Conservation (phyloP, 2,888 invertebrate species). For the Erebia palarica region DNA sequence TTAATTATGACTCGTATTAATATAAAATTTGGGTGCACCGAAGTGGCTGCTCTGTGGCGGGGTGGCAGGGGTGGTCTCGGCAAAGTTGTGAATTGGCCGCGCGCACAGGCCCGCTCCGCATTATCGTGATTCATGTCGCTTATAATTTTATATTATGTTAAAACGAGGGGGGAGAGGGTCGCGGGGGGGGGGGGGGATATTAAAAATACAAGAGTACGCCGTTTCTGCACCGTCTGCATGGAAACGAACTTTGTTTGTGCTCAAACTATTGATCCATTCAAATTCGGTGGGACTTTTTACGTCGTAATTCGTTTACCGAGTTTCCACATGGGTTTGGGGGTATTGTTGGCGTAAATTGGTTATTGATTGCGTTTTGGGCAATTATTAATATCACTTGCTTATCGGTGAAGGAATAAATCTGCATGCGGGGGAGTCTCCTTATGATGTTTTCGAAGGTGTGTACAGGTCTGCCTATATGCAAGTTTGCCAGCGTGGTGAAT, state of each 20-base stretch:
- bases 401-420: too few relatives aligned
- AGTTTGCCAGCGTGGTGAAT: too few relatives aligned
- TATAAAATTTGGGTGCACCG: constrained; percentile 15
- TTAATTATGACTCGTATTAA: too few relatives aligned
- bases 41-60: constrained; percentile 37
- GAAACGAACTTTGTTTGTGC: constrained; percentile 74
- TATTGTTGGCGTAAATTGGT: constrained; percentile 29
- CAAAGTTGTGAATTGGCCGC: constrained; percentile 79
- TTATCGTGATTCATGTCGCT: constrained; percentile 82
- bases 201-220: constrained; percentile 77
- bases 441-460: too few relatives aligned
- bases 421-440: too few relatives aligned
- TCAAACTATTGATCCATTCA: constrained; percentile 71
- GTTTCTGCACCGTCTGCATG: constrained; percentile 71
- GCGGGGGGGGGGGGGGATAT: constrained; percentile 66
- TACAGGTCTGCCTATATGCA: too few relatives aligned
- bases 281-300: constrained; percentile 46
- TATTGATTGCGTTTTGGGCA: background rate
- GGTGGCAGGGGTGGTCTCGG: constrained; percentile 52
- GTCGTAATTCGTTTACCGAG: constrained; percentile 35
- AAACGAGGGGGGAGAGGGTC: constrained; percentile 65
- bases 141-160: constrained; percentile 83
- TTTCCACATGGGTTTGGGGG: background rate
- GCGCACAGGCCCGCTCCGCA: constrained; percentile 71
- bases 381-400: too few relatives aligned